Base-by-base conservation (phyloP, 1,140 invertebrate genomes). In the Tetranychus cinnabarinus region DNA sequence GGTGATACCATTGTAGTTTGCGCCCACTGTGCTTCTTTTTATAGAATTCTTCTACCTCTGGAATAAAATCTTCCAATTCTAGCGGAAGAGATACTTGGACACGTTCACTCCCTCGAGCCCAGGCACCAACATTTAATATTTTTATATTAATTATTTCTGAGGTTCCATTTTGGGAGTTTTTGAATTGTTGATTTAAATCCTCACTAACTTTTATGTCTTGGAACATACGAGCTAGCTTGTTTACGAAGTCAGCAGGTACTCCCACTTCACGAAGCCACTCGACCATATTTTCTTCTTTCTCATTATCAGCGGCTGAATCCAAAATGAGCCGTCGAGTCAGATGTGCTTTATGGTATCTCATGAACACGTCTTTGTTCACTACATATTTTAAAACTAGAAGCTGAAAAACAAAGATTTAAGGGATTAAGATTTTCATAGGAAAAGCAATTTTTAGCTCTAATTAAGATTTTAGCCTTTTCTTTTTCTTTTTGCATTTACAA, bases 271-370 rank as follows among this genome's bases (percentile, higher is more conserved):
- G 70, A 65, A 83, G 67, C 80, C 90, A 95, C 72, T 96, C 92
- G 0, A 99, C 93, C 86, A 98, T 97, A 72, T 93, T 93, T 74
- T 98, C 93, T 74, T 99, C 96, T 71, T 97, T 97, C 71, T 98
- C 96, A 66, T 88, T 95, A 75, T 99, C 96, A 2, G 92, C 91
- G 67, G 91, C 96, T 15, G 88, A 89, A 68, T 96, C 91, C 57
- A 97, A 76, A 69, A 97, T 95, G 39, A 97, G 79, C 67, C 96
- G 79, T 66, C 96, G 76, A 35, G 93, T 97, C 65, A 99, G 78
- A 77, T 98, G 93, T 46, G 90, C 90, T 75, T 98, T 98, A 73
- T 99, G 91, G 74, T 95, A 97, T 63, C 92, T 78, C 93, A 99
- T 98, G 71, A 99, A 99, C 7, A 98, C 91, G 78, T 99, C 95